Base-by-base conservation (phyloP, 1,140 invertebrate species). In the Zaprionus gabonicus region DNA sequence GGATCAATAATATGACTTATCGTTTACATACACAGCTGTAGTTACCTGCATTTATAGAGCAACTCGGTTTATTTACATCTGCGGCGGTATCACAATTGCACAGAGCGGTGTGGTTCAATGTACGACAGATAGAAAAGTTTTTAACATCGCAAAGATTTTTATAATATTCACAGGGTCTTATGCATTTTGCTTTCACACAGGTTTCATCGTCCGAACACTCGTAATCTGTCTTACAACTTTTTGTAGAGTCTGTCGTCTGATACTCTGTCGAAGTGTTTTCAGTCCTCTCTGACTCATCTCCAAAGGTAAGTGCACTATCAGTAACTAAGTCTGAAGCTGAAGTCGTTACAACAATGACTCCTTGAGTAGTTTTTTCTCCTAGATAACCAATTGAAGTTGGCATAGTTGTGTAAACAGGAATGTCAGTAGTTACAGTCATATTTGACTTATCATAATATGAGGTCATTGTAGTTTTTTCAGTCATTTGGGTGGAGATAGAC, bases 11-110 rank as follows among this genome's bases (percentile, higher is more conserved):
- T 58, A 84, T 78, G 63, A 75, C 72, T 76, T 88, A 87, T 71
- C 57, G 65, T 57, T 72, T 82, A 82, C 80, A 58, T 77, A 80
- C 84, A 90, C 88, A 79, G 57, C 80, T 78, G 78, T 86, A 92
- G 91, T 95, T 95, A 95, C 94, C 94, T 95, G 94, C 93, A 92
- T 93, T 91, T 88, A 93, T 85, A 92, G 93, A 94, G 94, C 94
- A 95, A 93, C 93, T 80, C 59, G 84, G 68, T 78, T 75, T 91
- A 82, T 86, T 87, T 82, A 87, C 78, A 91, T 91, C 87, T 71
- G 86, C 80, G 78, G 73, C 78, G 78, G 71, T 71, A 82, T 81
- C 85, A 79, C 94, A 94, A 87, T 94, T 93, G 92, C 95, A 95
- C 91, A 93, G 85, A 81, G 94, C 91, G 79, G 92, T 91, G 87